Conservation (phyloP, 37 sponge, comb jelly and placozoan genomes). For the Hexactinellida sp. region DNA sequence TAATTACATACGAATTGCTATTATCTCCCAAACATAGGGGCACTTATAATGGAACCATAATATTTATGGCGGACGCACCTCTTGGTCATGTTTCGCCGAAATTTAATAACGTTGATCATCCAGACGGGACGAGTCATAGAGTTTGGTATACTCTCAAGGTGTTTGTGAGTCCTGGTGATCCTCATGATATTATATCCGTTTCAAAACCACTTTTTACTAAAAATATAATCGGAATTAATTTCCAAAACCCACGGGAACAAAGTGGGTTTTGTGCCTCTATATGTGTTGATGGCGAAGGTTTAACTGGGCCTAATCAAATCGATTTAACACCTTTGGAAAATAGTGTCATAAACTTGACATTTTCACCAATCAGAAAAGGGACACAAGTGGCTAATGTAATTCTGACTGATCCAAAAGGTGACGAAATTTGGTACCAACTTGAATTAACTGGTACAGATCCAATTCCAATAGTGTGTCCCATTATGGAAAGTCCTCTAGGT, state of each 20-base stretch:
- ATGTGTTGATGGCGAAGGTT: neutral
- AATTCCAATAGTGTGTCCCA: slow-evolving; percentile 30
- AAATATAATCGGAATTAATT: neutral
- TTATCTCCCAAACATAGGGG: neutral
- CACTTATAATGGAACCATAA: neutral
- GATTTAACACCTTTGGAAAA: neutral
- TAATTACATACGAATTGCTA: neutral
- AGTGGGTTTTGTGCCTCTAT: neutral
- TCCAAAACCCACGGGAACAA: neutral
- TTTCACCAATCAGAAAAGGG: neutral
- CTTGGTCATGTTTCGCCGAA: neutral
- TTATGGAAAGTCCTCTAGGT: slow-evolving; percentile 52
- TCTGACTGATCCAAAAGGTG: slow-evolving; percentile 22
- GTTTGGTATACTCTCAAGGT: neutral
- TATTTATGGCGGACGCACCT: neutral
- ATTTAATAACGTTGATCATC: neutral
- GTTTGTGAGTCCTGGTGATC: neutral
- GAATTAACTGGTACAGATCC: slow-evolving; percentile 50
- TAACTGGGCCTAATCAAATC: neutral
- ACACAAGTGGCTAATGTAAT: neutral
- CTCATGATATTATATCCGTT: neutral
- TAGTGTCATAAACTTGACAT: neutral
- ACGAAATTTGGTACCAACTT: slow-evolving; percentile 73
- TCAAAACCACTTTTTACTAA: neutral
- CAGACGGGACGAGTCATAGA: neutral